These are phyloP conservation scores for Glyptemys insculpta DNA, from an alignment of 2,797 vertebrate genomes.

Conservation along the genomic window DNA sequence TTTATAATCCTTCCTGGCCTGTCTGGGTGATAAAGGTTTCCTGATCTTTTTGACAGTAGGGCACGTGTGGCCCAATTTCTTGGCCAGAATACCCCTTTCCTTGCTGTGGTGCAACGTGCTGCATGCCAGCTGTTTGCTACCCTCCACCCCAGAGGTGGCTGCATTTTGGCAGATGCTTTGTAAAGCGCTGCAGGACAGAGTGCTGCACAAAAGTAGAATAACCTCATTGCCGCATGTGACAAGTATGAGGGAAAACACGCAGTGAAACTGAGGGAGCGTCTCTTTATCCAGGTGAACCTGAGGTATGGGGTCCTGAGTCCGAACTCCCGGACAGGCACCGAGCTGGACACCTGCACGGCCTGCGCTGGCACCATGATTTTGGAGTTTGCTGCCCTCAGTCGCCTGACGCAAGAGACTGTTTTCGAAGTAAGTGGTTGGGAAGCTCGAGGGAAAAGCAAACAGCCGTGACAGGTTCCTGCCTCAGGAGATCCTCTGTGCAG, in stretches of 20 bases:
- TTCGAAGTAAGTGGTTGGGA: constrained; percentile 82
- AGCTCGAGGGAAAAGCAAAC: neutral
- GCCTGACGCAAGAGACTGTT: constrained; percentile 84
- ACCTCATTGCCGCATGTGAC: neutral
- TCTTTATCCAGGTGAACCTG: constrained; percentile 83
- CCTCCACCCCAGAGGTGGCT: neutral
- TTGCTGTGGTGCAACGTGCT: neutral
- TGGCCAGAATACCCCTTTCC: neutral
- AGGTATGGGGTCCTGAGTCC: constrained; percentile 85
- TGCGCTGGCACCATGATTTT: constrained; percentile 91
- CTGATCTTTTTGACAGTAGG: neutral
- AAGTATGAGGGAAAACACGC: neutral
- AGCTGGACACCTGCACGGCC: constrained; percentile 88
- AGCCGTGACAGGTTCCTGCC: neutral
- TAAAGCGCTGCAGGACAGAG: neutral
- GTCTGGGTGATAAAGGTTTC: neutral
- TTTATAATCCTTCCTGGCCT: neutral
- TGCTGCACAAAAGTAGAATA: neutral
- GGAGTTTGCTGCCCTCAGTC: constrained; percentile 89
- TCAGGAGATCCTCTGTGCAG: neutral
- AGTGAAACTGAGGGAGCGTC: neutral
- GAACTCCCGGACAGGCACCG: constrained; percentile 87
- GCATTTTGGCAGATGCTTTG: neutral
- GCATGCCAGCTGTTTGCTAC: neutral
- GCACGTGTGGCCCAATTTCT: neutral